A percentile compares a stretch with the other conserved stretches of the same genome.
These are phyloP conservation scores for Astur gentilis DNA, from an alignment of 2,113 vertebrate genomes.

Conservation along the genomic window DNA sequence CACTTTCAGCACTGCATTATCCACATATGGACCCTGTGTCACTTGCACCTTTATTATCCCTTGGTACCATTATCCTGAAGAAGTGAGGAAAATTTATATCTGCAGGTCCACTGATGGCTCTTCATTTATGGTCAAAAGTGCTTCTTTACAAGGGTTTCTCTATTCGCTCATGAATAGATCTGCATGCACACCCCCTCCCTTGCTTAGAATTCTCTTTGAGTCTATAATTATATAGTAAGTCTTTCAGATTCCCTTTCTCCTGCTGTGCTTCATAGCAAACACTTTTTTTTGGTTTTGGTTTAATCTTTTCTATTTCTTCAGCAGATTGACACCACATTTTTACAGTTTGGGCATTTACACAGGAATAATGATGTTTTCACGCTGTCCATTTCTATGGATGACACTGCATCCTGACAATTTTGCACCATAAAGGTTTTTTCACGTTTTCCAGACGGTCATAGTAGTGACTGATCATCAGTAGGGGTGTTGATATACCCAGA, in stretches of 20 bases:
- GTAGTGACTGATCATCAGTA: neutral
- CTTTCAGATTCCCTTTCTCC: neutral
- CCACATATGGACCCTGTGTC: neutral
- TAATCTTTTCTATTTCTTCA: neutral
- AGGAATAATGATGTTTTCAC: neutral
- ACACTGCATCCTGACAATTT: neutral
- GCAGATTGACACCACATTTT: neutral
- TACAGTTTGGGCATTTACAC: neutral
- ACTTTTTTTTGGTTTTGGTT: neutral
- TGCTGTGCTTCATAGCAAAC: neutral
- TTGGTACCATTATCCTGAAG: neutral
- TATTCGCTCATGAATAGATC: neutral
- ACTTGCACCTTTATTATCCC: neutral
- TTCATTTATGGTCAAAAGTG: neutral
- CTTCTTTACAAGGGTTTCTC: neutral
- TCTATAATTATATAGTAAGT: neutral
- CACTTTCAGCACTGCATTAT: neutral
- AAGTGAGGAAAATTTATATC: neutral
- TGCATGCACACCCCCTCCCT: neutral
- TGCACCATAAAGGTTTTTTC: neutral
- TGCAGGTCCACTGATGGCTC: neutral
- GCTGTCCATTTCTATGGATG: neutral
- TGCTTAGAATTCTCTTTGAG: slow-evolving; percentile 20
- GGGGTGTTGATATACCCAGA: neutral
- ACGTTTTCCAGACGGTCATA: neutral